phyloP scores from a whole-genome alignment of 2,113 vertebrate species.

The Pachyramphus minor region DNA sequence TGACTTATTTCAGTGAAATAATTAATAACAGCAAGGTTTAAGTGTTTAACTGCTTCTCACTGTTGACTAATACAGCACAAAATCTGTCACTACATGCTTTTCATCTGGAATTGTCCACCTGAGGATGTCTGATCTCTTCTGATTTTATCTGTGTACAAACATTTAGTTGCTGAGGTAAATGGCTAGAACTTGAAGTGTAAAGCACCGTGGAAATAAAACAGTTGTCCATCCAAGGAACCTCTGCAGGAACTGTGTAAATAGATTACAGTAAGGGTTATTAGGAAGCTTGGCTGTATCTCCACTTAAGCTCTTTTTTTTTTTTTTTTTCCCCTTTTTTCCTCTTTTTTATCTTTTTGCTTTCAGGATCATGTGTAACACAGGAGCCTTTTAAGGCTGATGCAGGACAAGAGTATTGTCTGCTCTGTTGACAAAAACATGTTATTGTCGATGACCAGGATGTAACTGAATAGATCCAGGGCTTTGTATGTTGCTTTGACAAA shows the following conservation, averaged over 20 bases:
- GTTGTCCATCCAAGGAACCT: background rate
- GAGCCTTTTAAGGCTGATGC: background rate
- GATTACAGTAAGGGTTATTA: background rate
- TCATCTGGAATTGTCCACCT: background rate
- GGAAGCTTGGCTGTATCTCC: background rate
- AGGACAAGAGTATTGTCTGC: background rate
- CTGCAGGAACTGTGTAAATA: background rate
- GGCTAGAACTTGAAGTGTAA: background rate
- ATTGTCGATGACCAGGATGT: background rate
- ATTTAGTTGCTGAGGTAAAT: background rate
- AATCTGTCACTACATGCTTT: background rate
- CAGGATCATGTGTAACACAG: accelerated
- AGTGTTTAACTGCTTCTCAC: background rate
- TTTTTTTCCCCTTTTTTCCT: background rate
- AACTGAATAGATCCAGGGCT: background rate
- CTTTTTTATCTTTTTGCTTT: background rate
- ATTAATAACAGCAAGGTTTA: background rate
- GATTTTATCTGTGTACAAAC: background rate
- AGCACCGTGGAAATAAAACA: background rate
- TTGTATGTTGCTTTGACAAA: background rate
- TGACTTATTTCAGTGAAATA: background rate
- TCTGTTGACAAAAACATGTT: background rate
- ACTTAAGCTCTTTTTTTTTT: background rate
- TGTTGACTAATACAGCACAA: background rate
- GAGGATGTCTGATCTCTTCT: background rate